phyloP scores from a whole-genome alignment of 2,113 vertebrate species.

The Gobius niger region DNA sequence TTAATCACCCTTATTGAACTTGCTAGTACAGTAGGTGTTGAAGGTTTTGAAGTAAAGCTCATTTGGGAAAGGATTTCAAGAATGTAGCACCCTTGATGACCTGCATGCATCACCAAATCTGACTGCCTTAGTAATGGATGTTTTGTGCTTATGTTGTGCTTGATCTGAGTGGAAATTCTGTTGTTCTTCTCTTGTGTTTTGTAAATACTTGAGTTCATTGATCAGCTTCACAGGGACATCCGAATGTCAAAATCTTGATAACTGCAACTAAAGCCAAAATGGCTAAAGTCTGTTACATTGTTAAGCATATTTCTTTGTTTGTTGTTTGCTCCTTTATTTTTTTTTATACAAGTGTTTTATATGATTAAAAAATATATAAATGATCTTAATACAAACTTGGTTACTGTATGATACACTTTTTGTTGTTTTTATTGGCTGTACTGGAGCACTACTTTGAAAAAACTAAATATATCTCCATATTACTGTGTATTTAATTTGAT shows the following conservation, averaged over 20 bases:
- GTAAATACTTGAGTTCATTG: not conserved
- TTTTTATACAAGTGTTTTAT: not conserved
- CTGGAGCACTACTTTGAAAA: no score
- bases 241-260: not conserved
- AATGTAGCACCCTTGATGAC: not conserved
- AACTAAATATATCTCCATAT: no score
- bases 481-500: no score
- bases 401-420: no score
- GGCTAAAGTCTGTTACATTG: not conserved
- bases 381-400: not conserved
- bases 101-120: not conserved
- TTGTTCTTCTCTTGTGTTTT: not conserved
- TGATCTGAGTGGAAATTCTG: not conserved
- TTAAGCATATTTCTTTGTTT: not conserved
- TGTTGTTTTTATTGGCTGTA: no score
- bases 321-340: not conserved
- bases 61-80: not conserved
- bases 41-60: not conserved
- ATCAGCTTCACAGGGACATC: not conserved
- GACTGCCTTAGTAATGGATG: not conserved
- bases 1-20: no score
- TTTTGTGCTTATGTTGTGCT: constrained; percentile 4
- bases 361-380: not conserved
- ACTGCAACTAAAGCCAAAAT: not conserved
- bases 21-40: no score